phyloP scores from a whole-genome alignment of 2,888 invertebrate genomes.

The Liopterus haemorrhoidalis region DNA sequence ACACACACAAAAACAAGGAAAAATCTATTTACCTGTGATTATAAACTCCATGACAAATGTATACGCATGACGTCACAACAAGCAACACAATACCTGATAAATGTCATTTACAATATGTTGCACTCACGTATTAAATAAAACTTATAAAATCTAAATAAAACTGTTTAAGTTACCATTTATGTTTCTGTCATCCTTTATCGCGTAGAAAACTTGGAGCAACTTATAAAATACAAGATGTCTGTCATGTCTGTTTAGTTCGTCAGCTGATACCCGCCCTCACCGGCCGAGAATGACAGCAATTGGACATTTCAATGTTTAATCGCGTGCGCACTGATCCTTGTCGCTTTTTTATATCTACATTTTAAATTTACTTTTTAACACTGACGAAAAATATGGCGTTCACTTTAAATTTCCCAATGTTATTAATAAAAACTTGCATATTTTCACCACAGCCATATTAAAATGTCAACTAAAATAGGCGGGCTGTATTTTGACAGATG shows the following conservation, averaged over 20 bases:
- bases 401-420: too few relatives aligned
- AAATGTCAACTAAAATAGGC: too few relatives aligned
- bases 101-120: slow-evolving; percentile 19
- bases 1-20: slow-evolving; percentile 9
- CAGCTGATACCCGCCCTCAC: slow-evolving; percentile 42
- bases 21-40: slow-evolving; percentile 22
- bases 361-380: too few relatives aligned
- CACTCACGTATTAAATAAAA: slow-evolving; percentile 17
- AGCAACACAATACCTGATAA: slow-evolving; percentile 33
- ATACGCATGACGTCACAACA: slow-evolving; percentile 46
- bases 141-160: slow-evolving; percentile 12
- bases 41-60: slow-evolving; percentile 42
- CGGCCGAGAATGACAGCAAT: slow-evolving; percentile 10
- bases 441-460: too few relatives aligned
- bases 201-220: slow-evolving; percentile 31
- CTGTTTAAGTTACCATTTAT: slow-evolving; percentile 23
- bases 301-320: background rate
- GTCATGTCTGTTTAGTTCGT: slow-evolving; percentile 42
- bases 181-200: slow-evolving; percentile 43
- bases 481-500: too few relatives aligned
- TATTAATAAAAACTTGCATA: too few relatives aligned
- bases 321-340: background rate
- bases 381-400: too few relatives aligned
- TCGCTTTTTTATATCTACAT: too few relatives aligned
- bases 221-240: slow-evolving; percentile 43